Evolutionary conservation across 2,113 vertebrate species (phyloP), one percentile per base, ranked within the genome.

Genomic region (Mus spicilegus): DNA sequence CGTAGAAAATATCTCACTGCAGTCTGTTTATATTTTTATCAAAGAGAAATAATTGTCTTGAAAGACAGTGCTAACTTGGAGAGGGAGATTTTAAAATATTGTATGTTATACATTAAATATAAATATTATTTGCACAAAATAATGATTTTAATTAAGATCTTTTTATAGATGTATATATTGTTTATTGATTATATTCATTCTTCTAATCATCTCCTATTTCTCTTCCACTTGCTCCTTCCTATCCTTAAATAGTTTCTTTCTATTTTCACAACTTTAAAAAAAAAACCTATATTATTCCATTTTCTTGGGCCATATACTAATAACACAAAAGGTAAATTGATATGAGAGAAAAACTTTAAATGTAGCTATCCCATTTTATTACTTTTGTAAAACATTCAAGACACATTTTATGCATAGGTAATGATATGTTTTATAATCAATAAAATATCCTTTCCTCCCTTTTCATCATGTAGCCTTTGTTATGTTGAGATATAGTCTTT

Each of bases 321-420:
- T 96, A 97, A 91, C 7, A 92, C 65, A 81, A 97, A 97, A 96
- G 93, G 85, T 95, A 97, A 97, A 72, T 93, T 94, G 49, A 33
- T 65, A 67, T 97, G 46, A 92, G 49, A 97, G 86, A 87, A 61
- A 92, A 96, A 80, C 84, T 96, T 82, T 93, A 96, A 91, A 78
- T 82, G 70, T 86, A 28, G n/a, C 93, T 70, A 3, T 81, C 63
- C 95, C 30, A 87, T 69, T 36, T 98, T 36, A 94, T 1, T 97
- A 91, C 91, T 36, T 97, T 97, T 96, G 46, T 49, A 96, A 92
- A 88, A 81, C 89, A 49, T 36, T 96, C 76, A 24, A 75, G 19
- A 84, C 39, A 51, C 0, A 88, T 36, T 84, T 93, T 73, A 26
- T 49, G 61, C 58, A 1, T 78, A 72, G 16, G 73, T 6, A 56